Conservation (phyloP, 1,140 invertebrate species). For the Panulirus ornatus region DNA sequence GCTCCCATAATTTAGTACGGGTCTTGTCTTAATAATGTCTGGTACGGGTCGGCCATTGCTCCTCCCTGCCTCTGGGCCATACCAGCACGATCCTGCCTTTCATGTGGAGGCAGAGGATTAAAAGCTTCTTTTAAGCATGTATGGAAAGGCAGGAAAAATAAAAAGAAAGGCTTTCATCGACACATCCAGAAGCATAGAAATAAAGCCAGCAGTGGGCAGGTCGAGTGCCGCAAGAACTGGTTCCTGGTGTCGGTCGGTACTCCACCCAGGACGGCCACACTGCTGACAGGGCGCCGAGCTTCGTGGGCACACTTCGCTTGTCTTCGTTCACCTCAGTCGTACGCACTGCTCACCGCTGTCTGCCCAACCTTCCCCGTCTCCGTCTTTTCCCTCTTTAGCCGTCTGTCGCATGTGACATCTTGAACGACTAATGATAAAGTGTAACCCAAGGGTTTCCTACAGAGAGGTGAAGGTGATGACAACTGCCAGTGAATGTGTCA, state of each 20-base stretch:
- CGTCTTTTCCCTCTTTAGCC: not conserved
- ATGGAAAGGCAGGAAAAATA: no score
- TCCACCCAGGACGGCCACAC: conserved; percentile 9
- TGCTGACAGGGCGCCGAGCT: not conserved
- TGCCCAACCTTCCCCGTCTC: not conserved
- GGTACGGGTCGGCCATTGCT: not conserved
- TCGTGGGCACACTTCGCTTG: not conserved
- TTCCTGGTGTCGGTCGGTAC: not conserved
- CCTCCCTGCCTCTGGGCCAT: no score
- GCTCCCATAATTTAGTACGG: not conserved
- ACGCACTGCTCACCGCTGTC: not conserved
- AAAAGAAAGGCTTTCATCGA: not conserved
- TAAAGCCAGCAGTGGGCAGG: not conserved
- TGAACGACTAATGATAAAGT: no score
- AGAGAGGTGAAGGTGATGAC: not conserved
- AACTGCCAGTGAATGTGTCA: not conserved
- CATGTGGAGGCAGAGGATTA: no score
- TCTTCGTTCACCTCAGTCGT: not conserved
- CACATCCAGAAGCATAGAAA: not conserved
- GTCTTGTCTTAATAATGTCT: not conserved
- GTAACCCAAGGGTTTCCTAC: no score
- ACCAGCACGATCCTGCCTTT: no score
- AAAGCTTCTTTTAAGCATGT: not conserved
- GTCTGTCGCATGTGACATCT: no score
- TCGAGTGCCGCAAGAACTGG: not conserved